Evolutionary conservation across 2,888 invertebrate species (phyloP), one percentile per base, ranked within the genome.

Genomic region (Entomobrya multifasciata): DNA sequence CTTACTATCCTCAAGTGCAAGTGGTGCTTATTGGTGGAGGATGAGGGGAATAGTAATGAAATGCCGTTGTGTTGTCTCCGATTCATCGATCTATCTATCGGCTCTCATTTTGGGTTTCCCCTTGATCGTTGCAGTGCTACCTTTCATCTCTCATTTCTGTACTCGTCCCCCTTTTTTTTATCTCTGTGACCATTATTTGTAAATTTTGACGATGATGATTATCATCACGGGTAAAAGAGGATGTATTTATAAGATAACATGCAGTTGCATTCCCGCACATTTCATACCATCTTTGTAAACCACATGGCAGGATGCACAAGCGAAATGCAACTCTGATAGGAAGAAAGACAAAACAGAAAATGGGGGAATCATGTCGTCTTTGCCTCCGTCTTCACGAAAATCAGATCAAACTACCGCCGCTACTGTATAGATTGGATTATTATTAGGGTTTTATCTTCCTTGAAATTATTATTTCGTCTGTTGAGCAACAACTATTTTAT

Each of bases 391-490:
- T n/a, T n/a, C n/a, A n/a, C n/a, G n/a, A n/a, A 55, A 55, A 74
- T 74, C 62, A 62, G 62, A 62, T 65, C 41, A 41, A 25, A 20
- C 17, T 52, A 20, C 67, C 44, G 22, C n/a, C n/a, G n/a, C n/a
- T n/a, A n/a, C n/a, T n/a, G n/a, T n/a, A n/a, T 41, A 79, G 79
- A 85, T 78, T 78, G 70, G 85, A 86, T 86, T 86, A 86, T 86
- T 86, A 74, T 55, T 49, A 20, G 27, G 27, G 60, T 47, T 55
- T n/a, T 74, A 60, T 44, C 25, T 67, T 65, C 70, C 62, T 49
- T 78, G 27, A 62, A 49, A n/a, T 27, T 47, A 72, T 25, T 47
- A 22, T 20, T 49, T 72, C 72, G 3, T 5, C 0, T 30, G 15
- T 22, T 6, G 74, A 36, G 25, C 44, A 52, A 80, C 8, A n/a